Percentiles rank a stretch among this genome's conserved stretches.
phyloP scores from a whole-genome alignment of 2,113 vertebrate genomes.

The Oreochromis niloticus region DNA sequence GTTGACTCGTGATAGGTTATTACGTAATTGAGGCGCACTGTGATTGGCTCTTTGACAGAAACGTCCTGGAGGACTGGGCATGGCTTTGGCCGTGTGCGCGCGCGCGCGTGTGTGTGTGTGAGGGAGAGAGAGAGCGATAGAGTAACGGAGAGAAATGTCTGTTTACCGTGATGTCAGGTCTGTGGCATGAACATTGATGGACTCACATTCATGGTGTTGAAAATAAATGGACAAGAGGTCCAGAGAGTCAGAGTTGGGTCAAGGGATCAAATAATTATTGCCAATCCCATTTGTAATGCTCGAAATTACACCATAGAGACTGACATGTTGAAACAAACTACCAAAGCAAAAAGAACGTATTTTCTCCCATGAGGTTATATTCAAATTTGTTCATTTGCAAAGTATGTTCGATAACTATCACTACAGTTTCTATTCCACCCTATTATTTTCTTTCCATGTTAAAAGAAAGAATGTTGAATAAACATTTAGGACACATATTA shows the following conservation, averaged over 20 bases:
- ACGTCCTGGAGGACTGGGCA: slow-evolving; percentile 3
- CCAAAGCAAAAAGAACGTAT: not conserved
- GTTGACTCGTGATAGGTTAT: slow-evolving; percentile 36
- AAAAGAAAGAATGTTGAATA: not conserved
- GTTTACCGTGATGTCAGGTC: slow-evolving; percentile 30
- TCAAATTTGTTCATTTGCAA: not conserved
- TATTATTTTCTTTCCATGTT: not conserved
- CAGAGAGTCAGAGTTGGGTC: not conserved
- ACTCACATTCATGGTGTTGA: not conserved
- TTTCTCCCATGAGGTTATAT: not conserved
- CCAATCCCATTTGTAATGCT: not conserved
- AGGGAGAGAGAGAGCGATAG: not conserved
- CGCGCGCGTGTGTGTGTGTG: not conserved
- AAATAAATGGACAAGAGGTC: not conserved
- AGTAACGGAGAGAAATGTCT: not conserved
- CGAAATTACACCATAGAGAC: not conserved
- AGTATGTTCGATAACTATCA: not conserved
- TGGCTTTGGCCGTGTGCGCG: not conserved
- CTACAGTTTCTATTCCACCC: not conserved
- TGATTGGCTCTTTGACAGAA: slow-evolving; percentile 26
- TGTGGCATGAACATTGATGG: not conserved
- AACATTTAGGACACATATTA: not conserved
- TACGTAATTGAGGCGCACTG: slow-evolving; percentile 17
- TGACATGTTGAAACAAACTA: not conserved
- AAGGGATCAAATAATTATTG: not conserved